Percentiles rank a stretch among this genome's conserved stretches.
Conservation (phyloP, 2,113 vertebrate species). For the Eolophus roseicapilla region DNA sequence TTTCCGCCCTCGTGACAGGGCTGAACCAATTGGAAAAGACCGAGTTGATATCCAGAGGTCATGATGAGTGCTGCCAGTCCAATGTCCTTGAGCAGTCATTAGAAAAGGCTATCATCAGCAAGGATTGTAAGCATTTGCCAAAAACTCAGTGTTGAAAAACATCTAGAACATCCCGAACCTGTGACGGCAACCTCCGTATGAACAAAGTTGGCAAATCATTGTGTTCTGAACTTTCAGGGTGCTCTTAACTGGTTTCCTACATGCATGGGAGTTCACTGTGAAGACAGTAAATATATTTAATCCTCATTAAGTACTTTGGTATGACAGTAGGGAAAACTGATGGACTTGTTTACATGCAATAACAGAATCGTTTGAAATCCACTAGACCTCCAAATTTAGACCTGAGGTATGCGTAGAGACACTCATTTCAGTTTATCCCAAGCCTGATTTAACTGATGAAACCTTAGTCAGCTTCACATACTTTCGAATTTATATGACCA, state of each 20-base stretch:
- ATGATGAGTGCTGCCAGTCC: neutral
- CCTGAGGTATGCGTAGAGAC: neutral
- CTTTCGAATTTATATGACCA: neutral
- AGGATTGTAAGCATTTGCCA: neutral
- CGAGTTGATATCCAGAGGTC: neutral
- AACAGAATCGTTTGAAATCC: neutral
- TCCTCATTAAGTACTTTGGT: neutral
- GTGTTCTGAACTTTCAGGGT: neutral
- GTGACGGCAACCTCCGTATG: neutral
- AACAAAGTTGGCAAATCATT: neutral
- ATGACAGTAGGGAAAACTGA: slow-evolving; percentile 21
- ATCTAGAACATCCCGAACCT: neutral
- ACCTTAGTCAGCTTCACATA: neutral
- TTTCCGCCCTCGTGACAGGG: neutral
- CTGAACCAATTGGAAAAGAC: neutral
- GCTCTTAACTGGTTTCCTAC: neutral
- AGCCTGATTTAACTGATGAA: neutral
- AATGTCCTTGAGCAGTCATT: neutral
- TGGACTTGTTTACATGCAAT: neutral
- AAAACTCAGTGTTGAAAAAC: neutral
- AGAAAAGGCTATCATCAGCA: neutral
- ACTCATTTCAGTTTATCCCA: neutral
- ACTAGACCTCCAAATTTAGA: slow-evolving; percentile 28
- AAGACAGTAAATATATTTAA: neutral
- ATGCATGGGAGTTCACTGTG: neutral